A percentile compares a stretch with the other conserved stretches of the same genome.
Evolutionary conservation across 2,888 invertebrate genomes (phyloP).

Genomic region (Polyploca ridens): DNA sequence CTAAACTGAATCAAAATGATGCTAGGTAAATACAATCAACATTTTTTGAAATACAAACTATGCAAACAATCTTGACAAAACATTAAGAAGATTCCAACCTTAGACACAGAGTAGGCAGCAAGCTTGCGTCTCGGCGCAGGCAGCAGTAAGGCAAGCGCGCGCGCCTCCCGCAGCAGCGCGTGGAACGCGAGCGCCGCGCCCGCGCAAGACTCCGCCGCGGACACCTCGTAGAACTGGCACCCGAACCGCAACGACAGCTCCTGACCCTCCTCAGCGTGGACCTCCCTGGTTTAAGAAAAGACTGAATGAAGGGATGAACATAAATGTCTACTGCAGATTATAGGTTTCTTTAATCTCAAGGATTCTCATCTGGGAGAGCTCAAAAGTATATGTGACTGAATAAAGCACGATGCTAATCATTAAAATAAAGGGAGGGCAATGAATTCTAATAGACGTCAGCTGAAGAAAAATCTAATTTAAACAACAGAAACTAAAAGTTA

Average conservation of each 20-base stretch:
- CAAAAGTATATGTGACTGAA: too few relatives aligned
- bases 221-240: conserved; percentile 94
- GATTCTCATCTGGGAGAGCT: too few relatives aligned
- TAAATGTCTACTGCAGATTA: too few relatives aligned
- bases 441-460: too few relatives aligned
- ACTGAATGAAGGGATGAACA: too few relatives aligned
- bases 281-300: conserved; percentile 81
- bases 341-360: too few relatives aligned
- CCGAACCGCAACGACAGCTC: conserved; percentile 90
- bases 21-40: too few relatives aligned
- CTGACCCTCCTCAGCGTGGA: conserved; percentile 92
- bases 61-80: conserved; percentile 84
- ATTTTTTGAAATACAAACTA: not conserved
- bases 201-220: conserved; percentile 92
- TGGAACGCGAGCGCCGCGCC: conserved; percentile 93
- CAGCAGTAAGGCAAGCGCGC: conserved; percentile 88
- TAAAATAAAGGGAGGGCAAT: not conserved
- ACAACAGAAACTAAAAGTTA: conserved; percentile 50
- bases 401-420: too few relatives aligned
- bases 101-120: conserved; percentile 91
- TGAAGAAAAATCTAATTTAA: not conserved
- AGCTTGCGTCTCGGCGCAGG: conserved; percentile 88
- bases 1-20: not conserved
- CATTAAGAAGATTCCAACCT: conserved; percentile 87
- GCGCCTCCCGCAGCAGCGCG: conserved; percentile 89